Base-by-base conservation (phyloP, 2,888 invertebrate genomes). In the Aphodius sticticus region DNA sequence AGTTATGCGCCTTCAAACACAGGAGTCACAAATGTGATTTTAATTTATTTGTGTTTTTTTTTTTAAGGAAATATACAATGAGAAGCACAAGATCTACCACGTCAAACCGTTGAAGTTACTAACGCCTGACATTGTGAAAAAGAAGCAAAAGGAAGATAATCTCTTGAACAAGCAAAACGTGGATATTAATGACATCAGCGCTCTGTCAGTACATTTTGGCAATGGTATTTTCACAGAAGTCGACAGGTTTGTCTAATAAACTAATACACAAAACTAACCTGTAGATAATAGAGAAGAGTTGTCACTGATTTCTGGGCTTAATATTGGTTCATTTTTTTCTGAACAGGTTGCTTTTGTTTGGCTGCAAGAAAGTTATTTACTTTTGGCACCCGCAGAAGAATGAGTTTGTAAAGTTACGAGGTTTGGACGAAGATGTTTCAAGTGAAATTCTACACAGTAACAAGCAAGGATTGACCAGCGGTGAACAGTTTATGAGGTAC, bases 301-400 rank as follows among this genome's bases (percentile, higher is more conserved):
- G 26, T 3, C 26, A 26, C 26, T 26, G 26, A 26, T 26, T 26
- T 26, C 1, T 2, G 26, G 3, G 26, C 26, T 72, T 26, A 9
- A 76, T 26, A 53, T 76, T 76, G 16, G 37, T 77, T 70, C 74
- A 69, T 78, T 38, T 82, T n/a, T 84, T 26, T 26, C 26, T 26
- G 26, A 26, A 74, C 76, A 87, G 81, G 76, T 80, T 86, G 81
- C 91, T 94, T 2, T 91, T 93, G 83, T 96, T 97, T 89, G 92
- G 91, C 0, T 96, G 96, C 86, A 97, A 97, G 87, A 97, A 97
- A 87, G 91, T 96, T 81, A 92, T 92, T 0, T 94, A 97, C 84
- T 91, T 97, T 16, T 97, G 97, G 96, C 95, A 96, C 86, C 88
- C 89, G 0, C 91, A 92, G 38, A 92, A 92, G 35, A 92, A 92